Evolutionary conservation across 1,140 invertebrate genomes (phyloP).

Genomic region (Hyles euphorbiae): DNA sequence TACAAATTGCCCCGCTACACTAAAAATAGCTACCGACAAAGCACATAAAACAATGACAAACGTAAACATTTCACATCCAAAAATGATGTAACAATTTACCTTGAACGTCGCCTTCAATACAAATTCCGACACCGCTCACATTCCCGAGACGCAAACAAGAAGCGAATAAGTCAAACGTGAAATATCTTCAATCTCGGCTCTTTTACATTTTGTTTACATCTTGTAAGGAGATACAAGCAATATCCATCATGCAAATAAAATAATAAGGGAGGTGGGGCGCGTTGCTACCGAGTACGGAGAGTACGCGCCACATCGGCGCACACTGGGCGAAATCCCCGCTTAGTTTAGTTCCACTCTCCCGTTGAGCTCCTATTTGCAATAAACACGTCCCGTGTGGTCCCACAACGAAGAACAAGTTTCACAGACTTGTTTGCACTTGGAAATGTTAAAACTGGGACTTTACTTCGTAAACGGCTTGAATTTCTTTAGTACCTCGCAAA

Average conservation of each 20-base stretch:
- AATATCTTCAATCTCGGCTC: slow-evolving; percentile 8
- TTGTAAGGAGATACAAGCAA: slow-evolving; percentile 23
- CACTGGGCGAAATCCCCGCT: slow-evolving; percentile 18
- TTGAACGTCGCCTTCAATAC: too few relatives aligned
- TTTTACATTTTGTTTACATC: slow-evolving; percentile 18
- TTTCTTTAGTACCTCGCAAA: slow-evolving; percentile 28
- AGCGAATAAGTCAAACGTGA: not conserved
- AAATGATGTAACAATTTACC: too few relatives aligned
- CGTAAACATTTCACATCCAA: too few relatives aligned
- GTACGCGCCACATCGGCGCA: slow-evolving; percentile 3
- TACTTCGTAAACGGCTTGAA: slow-evolving; percentile 28
- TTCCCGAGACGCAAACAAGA: too few relatives aligned
- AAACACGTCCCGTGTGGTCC: slow-evolving; percentile 43
- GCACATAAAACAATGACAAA: too few relatives aligned
- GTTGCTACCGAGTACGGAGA: too few relatives aligned
- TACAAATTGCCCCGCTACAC: too few relatives aligned
- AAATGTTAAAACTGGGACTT: slow-evolving; percentile 46
- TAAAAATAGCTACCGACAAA: too few relatives aligned
- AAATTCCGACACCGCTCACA: too few relatives aligned
- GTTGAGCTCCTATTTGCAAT: slow-evolving; percentile 45
- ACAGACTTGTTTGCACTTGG: slow-evolving; percentile 41
- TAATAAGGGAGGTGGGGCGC: slow-evolving; percentile 18
- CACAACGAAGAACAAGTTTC: slow-evolving; percentile 38
- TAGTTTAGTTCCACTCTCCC: slow-evolving; percentile 20
- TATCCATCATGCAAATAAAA: slow-evolving; percentile 34